phyloP scores from a whole-genome alignment of 2,797 vertebrate genomes.

The Chelon labrosus region DNA sequence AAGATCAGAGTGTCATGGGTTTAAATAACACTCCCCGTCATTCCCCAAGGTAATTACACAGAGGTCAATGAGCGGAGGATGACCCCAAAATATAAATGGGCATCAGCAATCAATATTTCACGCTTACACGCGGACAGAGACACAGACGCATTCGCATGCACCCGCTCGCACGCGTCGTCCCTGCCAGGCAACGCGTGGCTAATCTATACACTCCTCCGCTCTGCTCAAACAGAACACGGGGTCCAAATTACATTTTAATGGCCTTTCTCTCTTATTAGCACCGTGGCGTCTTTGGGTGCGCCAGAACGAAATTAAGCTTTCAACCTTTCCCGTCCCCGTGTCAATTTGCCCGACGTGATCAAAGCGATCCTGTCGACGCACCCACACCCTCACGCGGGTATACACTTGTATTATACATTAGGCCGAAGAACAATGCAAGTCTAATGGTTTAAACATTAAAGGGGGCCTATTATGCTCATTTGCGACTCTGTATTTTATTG shows the following conservation, averaged over 20 bases:
- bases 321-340: conserved; percentile 60
- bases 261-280: conserved; percentile 73
- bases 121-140: conserved; percentile 13
- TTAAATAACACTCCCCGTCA: conserved; percentile 71
- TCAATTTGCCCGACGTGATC: conserved; percentile 57
- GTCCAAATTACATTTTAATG: conserved; percentile 83
- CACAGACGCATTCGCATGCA: conserved; percentile 21
- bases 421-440: background rate
- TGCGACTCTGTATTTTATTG: too few relatives aligned
- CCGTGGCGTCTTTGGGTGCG: conserved; percentile 33
- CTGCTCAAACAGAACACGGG: conserved; percentile 70
- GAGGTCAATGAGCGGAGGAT: conserved; percentile 76
- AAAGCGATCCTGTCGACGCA: conserved; percentile 29
- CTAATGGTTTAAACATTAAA: conserved; percentile 8
- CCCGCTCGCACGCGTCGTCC: background rate
- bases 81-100: conserved; percentile 72
- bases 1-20: conserved; percentile 69
- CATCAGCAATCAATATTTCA: conserved; percentile 77
- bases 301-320: conserved; percentile 67
- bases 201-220: conserved; percentile 70
- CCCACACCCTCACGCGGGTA: background rate
- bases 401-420: background rate
- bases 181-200: conserved; percentile 43
- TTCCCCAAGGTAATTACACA: conserved; percentile 77
- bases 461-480: too few relatives aligned